A percentile compares a stretch with the other conserved stretches of the same genome.
These are phyloP conservation scores for Uloborus diversus DNA, from an alignment of 1,140 invertebrate genomes.

Conservation along the genomic window DNA sequence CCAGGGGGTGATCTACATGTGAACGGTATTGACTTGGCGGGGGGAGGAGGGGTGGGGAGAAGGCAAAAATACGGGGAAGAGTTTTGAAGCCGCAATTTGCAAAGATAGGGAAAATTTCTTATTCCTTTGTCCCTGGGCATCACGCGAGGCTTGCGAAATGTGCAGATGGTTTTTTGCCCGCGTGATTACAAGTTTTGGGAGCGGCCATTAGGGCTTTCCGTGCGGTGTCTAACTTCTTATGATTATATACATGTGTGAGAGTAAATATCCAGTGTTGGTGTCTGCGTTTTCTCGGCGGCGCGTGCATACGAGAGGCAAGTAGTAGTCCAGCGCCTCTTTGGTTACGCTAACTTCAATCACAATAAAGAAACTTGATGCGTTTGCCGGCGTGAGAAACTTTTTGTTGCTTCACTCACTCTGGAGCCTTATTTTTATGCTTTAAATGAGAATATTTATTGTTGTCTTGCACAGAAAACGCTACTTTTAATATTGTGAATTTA, in stretches of 20 bases:
- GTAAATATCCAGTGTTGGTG: conserved; percentile 44
- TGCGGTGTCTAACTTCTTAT: conserved; percentile 48
- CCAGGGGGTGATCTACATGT: conserved; percentile 1
- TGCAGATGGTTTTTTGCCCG: conserved; percentile 42
- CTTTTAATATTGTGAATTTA: too few relatives aligned
- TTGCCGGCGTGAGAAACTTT: background rate
- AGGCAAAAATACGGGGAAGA: background rate
- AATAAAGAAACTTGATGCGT: conserved; percentile 4
- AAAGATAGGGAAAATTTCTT: conserved; percentile 49
- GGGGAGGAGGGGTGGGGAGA: background rate
- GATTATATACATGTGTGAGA: conserved; percentile 54
- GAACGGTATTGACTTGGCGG: conserved; percentile 6
- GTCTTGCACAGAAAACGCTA: too few relatives aligned
- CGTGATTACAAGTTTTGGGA: conserved; percentile 20
- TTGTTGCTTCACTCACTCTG: background rate
- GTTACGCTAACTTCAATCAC: conserved; percentile 5
- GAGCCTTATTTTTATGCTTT: background rate
- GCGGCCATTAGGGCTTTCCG: conserved; percentile 11
- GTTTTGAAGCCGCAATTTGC: conserved; percentile 41
- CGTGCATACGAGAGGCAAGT: background rate
- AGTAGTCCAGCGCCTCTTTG: background rate
- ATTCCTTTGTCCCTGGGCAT: background rate
- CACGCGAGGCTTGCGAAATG: conserved; percentile 45
- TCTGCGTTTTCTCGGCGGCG: background rate
- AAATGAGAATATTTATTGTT: background rate